Conservation (phyloP, 2,888 invertebrate genomes). For the Pyralis farinalis region DNA sequence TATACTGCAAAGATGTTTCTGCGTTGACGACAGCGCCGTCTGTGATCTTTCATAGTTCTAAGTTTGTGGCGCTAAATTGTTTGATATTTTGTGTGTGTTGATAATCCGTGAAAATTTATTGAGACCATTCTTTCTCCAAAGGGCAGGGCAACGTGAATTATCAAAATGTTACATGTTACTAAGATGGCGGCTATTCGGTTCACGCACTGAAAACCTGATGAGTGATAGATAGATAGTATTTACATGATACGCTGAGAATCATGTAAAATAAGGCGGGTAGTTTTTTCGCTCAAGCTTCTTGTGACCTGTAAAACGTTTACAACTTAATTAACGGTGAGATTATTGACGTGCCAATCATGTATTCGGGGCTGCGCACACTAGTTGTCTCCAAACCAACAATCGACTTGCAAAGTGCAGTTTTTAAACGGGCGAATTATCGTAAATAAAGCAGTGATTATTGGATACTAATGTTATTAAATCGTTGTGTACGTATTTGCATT, state of each 20-base stretch:
- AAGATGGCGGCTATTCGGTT: constrained; percentile 34
- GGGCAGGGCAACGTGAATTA: constrained; percentile 10
- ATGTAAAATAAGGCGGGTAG: neutral
- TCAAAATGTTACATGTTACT: constrained; percentile 32
- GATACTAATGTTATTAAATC: too few species aligned
- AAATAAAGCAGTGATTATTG: too few species aligned
- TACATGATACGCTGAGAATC: neutral
- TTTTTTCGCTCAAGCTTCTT: too few species aligned
- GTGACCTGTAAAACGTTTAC: too few species aligned
- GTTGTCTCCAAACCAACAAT: too few species aligned
- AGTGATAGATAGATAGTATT: too few species aligned
- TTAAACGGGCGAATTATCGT: too few species aligned
- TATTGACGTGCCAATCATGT: too few species aligned
- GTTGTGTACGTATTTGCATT: too few species aligned
- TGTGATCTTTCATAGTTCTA: constrained; percentile 43
- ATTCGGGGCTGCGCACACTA: too few species aligned
- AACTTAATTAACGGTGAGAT: too few species aligned
- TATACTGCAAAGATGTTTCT: constrained; percentile 23
- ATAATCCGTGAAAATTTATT: constrained; percentile 17
- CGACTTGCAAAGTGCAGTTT: too few species aligned
- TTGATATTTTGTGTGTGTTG: constrained; percentile 25
- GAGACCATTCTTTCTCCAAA: constrained; percentile 5
- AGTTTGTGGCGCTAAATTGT: constrained; percentile 54
- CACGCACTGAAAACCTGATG: constrained; percentile 6
- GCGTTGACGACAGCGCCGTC: constrained; percentile 69